Evolutionary conservation across 2,113 vertebrate genomes (phyloP).

Genomic region (Vanacampus margaritifer): DNA sequence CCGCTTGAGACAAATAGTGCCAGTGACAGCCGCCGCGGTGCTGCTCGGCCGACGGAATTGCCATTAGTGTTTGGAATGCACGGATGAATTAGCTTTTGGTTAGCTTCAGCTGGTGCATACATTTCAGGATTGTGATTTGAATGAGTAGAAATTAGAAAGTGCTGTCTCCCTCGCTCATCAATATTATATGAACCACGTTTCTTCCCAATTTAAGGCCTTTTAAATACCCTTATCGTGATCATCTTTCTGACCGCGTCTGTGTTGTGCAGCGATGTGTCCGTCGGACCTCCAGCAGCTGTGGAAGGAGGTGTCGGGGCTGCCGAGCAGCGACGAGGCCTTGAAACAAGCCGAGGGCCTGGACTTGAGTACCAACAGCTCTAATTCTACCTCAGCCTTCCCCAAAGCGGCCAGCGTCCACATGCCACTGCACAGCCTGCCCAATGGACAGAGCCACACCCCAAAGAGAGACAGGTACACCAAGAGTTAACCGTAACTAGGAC

Average conservation of each 20-base stretch:
- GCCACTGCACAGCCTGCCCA: slow-evolving; percentile 88
- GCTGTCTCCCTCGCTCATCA: slow-evolving; percentile 8
- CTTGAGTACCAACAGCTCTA: slow-evolving; percentile 93
- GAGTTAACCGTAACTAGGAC: too few species aligned
- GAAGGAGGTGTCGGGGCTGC: slow-evolving; percentile 91
- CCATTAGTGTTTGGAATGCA: slow-evolving; percentile 32
- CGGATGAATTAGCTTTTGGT: slow-evolving; percentile 27
- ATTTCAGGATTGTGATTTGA: slow-evolving; percentile 21
- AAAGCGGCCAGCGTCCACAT: slow-evolving; percentile 91
- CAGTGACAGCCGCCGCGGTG: slow-evolving; percentile 28
- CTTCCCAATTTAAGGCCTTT: neutral
- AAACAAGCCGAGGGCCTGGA: slow-evolving; percentile 95
- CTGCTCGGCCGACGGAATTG: slow-evolving; percentile 36
- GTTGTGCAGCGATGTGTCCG: slow-evolving; percentile 84
- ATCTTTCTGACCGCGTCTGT: neutral
- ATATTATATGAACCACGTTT: neutral
- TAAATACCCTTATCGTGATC: neutral
- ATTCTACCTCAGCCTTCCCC: slow-evolving; percentile 95
- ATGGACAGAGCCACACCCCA: slow-evolving; percentile 94
- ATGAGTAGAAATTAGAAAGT: slow-evolving; percentile 8
- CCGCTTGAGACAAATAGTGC: slow-evolving; percentile 43
- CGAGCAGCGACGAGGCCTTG: slow-evolving; percentile 85
- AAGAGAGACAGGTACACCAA: slow-evolving; percentile 92
- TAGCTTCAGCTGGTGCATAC: slow-evolving; percentile 21
- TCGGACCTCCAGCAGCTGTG: slow-evolving; percentile 96